Evolutionary conservation across 2,888 invertebrate genomes (phyloP).

Genomic region (Coenonympha arcania): DNA sequence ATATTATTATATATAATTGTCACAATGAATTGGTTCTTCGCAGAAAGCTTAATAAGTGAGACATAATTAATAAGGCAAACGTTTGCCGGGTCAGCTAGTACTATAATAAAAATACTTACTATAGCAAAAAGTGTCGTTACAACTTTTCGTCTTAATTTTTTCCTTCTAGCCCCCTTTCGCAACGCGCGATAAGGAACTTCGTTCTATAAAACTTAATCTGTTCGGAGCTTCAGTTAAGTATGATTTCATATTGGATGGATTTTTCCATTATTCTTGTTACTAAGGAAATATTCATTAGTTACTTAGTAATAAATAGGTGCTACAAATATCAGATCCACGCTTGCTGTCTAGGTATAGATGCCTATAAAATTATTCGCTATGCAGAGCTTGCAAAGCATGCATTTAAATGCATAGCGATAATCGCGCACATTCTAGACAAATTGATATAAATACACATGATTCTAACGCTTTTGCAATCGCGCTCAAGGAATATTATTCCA

Average conservation of each 20-base stretch:
- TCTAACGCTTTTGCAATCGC: conserved; percentile 14
- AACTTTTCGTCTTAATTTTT: too few species aligned
- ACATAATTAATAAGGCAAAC: too few species aligned
- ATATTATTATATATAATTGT: too few species aligned
- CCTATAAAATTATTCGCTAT: conserved; percentile 37
- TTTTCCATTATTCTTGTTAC: neutral
- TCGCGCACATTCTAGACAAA: conserved; percentile 35
- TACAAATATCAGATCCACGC: conserved; percentile 1
- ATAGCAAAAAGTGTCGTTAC: too few species aligned
- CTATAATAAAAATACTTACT: too few species aligned
- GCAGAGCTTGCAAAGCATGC: conserved; percentile 34
- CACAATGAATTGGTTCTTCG: too few species aligned
- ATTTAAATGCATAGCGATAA: conserved; percentile 35
- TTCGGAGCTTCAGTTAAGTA: too few species aligned
- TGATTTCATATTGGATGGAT: neutral
- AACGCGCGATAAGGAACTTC: too few species aligned
- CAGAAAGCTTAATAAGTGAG: too few species aligned
- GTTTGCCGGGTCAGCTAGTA: too few species aligned
- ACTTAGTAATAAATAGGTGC: neutral
- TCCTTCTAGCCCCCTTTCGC: too few species aligned
- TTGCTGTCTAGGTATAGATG: conserved; percentile 9
- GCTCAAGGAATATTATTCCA: neutral
- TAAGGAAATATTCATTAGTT: neutral
- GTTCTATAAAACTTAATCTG: too few species aligned
- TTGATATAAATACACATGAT: conserved; percentile 31